A percentile compares a stretch with the other conserved stretches of the same genome.
Evolutionary conservation across 92 coral and sea anemone species (phyloP).

Genomic region (Galaxea fascicularis): DNA sequence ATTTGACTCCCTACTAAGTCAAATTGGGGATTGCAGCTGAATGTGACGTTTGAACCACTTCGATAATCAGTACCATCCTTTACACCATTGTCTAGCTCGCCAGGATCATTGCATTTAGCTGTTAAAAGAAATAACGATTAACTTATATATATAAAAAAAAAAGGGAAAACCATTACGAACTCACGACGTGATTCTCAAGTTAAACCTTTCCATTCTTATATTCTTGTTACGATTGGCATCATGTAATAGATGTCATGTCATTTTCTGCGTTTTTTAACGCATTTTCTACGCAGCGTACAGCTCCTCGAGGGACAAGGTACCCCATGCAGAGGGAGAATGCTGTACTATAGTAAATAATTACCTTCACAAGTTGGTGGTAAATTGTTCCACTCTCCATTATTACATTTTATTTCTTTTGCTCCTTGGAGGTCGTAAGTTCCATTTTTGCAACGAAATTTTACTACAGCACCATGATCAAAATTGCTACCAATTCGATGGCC

Average conservation of each 20-base stretch:
- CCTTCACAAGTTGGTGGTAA: constrained; percentile 4
- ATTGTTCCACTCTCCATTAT: constrained; percentile 3
- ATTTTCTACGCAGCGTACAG: too few species aligned
- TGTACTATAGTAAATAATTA: too few species aligned
- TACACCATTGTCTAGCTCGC: neutral
- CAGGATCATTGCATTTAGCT: constrained; percentile 32
- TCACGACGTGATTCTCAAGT: too few species aligned
- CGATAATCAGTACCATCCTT: constrained; percentile 7
- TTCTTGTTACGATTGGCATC: too few species aligned
- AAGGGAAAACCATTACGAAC: too few species aligned
- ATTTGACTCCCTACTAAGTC: constrained; percentile 16
- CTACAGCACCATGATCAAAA: neutral
- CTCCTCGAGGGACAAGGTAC: too few species aligned
- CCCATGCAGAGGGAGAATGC: too few species aligned
- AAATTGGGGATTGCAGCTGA: constrained; percentile 33
- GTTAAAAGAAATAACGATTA: too few species aligned
- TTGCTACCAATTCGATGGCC: neutral
- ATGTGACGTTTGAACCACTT: constrained; percentile 22
- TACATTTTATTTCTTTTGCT: neutral
- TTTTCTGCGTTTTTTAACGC: too few species aligned
- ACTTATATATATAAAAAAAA: too few species aligned
- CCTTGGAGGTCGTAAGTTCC: constrained; percentile 11
- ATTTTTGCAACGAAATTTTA: neutral
- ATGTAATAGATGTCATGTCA: too few species aligned
- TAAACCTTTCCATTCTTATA: too few species aligned